Evolutionary conservation across 2,113 vertebrate genomes (phyloP).

Genomic region (Psittacus erithacus): DNA sequence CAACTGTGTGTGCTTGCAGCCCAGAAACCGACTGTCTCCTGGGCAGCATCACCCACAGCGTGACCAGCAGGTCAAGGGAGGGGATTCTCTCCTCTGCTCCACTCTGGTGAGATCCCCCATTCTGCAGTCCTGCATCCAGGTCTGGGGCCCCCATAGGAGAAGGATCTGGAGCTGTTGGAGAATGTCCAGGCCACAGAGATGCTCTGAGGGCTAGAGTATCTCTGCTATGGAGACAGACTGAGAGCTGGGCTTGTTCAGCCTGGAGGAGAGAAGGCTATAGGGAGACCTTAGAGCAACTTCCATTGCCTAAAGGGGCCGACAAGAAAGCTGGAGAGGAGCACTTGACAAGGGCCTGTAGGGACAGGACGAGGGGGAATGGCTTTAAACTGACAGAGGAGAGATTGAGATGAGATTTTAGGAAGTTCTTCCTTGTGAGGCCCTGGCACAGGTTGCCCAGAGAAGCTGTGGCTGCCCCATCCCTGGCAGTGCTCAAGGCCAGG

Average conservation of each 20-base stretch:
- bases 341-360: neutral
- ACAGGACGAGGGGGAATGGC: neutral
- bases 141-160: neutral
- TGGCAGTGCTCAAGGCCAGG: neutral
- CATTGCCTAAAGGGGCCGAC: neutral
- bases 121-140: neutral
- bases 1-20: neutral
- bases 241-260: neutral
- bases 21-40: neutral
- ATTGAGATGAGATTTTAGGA: rapidly evolving
- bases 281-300: neutral
- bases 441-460: neutral
- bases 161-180: neutral
- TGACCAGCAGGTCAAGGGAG: neutral
- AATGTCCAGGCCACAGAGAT: rapidly evolving
- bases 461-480: neutral
- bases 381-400: neutral
- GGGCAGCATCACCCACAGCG: neutral
- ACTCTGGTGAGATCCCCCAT: neutral
- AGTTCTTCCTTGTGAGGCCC: neutral
- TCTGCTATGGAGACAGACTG: neutral
- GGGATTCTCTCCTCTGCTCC: neutral
- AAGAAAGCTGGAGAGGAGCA: neutral
- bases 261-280: neutral
- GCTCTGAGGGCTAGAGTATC: neutral